Percentiles rank a stretch among this genome's conserved stretches.
These are phyloP conservation scores for Chaetodon trifascialis DNA, from an alignment of 2,113 vertebrate genomes.

Conservation along the genomic window DNA sequence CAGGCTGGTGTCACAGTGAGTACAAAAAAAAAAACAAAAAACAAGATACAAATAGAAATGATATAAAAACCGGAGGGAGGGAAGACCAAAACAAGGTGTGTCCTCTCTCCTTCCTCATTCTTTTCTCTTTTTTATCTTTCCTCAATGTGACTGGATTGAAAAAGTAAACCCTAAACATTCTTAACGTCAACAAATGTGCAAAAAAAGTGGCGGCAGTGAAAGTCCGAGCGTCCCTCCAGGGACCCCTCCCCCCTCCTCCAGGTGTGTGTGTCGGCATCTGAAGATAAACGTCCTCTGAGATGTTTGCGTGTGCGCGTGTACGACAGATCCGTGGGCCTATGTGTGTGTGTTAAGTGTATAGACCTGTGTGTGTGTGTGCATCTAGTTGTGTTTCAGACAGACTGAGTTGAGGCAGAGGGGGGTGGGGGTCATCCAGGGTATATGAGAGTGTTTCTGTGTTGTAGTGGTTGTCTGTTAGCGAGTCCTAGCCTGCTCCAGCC, in stretches of 20 bases:
- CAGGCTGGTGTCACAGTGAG: conserved; percentile 84
- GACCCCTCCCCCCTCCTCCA: conserved; percentile 14
- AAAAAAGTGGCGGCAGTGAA: conserved; percentile 89
- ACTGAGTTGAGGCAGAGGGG: conserved; percentile 30
- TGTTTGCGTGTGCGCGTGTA: conserved; percentile 47
- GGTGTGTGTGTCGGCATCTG: conserved; percentile 54
- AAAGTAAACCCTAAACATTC: conserved; percentile 98
- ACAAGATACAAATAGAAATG: conserved; percentile 73
- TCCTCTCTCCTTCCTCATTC: conserved; percentile 52
- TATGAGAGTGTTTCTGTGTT: conserved; percentile 71
- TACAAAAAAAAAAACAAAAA: conserved; percentile 66
- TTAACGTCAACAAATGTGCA: conserved; percentile 97
- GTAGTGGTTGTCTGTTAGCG: conserved; percentile 86
- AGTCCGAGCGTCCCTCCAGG: conserved; percentile 82
- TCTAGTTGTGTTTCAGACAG: conserved; percentile 25
- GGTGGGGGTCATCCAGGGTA: conserved; percentile 47
- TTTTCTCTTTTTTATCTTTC: conserved; percentile 72
- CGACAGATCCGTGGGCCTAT: conserved; percentile 50
- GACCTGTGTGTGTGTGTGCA: conserved; percentile 44
- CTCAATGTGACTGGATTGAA: conserved; percentile 89
- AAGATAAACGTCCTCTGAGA: conserved; percentile 68
- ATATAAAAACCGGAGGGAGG: conserved; percentile 70
- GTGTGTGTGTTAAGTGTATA: conserved; percentile 57
- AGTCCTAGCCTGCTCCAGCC: conserved; percentile 93
- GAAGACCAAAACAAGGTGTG: conserved; percentile 51